Evolutionary conservation across 2,113 vertebrate genomes (phyloP).

Genomic region (Hippoglossus stenolepis): DNA sequence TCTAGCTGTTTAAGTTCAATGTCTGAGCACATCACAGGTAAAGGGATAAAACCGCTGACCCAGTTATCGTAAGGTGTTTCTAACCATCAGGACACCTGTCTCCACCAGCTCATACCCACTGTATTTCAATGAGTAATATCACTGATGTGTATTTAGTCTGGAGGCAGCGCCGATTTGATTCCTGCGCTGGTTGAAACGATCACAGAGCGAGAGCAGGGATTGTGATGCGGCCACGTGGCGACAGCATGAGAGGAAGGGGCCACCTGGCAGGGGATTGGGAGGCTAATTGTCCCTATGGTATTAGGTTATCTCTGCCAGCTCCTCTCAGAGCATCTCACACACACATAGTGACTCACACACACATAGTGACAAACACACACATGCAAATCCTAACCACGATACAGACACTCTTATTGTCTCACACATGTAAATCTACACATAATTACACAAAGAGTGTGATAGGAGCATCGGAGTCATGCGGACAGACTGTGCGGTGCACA

Average conservation of each 20-base stretch:
- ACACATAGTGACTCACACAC: neutral
- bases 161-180: neutral
- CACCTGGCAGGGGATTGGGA: slow-evolving; percentile 50
- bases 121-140: neutral
- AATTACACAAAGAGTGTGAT: neutral
- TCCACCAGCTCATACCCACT: neutral
- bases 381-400: slow-evolving; percentile 16
- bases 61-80: neutral
- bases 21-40: too few relatives aligned
- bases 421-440: slow-evolving; percentile 13
- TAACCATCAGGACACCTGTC: neutral
- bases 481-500: neutral
- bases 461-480: neutral
- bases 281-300: slow-evolving; percentile 56
- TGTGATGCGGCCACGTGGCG: slow-evolving; percentile 32
- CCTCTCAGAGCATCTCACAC: slow-evolving; percentile 11
- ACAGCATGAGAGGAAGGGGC: slow-evolving; percentile 36
- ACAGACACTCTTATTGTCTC: neutral
- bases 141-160: slow-evolving; percentile 10
- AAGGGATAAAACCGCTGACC: neutral
- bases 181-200: slow-evolving; percentile 3
- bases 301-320: slow-evolving; percentile 39
- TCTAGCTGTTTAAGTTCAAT: too few relatives aligned
- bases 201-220: slow-evolving; percentile 19
- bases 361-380: neutral